Evolutionary conservation across 2,888 invertebrate species (phyloP), one percentile per base, ranked within the genome.

Genomic region (Drosophila mulleri): DNA sequence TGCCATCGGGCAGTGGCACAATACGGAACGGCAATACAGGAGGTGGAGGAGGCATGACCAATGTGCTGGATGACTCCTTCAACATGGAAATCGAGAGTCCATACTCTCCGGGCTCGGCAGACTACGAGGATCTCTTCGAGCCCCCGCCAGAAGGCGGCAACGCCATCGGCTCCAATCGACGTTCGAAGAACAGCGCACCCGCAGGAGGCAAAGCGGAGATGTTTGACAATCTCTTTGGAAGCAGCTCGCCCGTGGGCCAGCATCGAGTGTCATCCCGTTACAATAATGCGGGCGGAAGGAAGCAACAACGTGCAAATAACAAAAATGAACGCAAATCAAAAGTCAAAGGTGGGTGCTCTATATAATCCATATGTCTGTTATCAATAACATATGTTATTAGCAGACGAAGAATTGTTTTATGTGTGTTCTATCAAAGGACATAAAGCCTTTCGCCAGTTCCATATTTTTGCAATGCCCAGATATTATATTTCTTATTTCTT

Each of bases 61-160:
- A 60, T 11, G 65, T 32, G 7, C 93, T 93, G 44, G 96, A 95
- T 80, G 94, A 94, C 54, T 82, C 90, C 12, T 94, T 94, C 78
- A 76, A 86, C 11, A 94, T 95, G 93, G 96, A 96, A 16, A 95
- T 96, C 91, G 96, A 96, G 80, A 97, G 97, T 26, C 98, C 98
- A 0, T 97, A 98, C 93, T 97, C 97, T 56, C 97, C 97, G 0
- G 97, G 96, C 52, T 97, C 97, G n/a, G 96, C 96, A 86, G 96
- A 97, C 92, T 97, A 96, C 91, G 97, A 97, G 85, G 97, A 97
- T 92, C 94, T 97, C 76, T 97, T 97, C 93, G 96, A 96, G 92
- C 97, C 97, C 58, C 97, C 96, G 14, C 88, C 90, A 63, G 92
- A 92, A 56, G 83, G 72, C 35, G 83, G 72, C 39, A 83, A 75